phyloP scores from a whole-genome alignment of 2,113 vertebrate genomes.

The Pteropus alecto region DNA sequence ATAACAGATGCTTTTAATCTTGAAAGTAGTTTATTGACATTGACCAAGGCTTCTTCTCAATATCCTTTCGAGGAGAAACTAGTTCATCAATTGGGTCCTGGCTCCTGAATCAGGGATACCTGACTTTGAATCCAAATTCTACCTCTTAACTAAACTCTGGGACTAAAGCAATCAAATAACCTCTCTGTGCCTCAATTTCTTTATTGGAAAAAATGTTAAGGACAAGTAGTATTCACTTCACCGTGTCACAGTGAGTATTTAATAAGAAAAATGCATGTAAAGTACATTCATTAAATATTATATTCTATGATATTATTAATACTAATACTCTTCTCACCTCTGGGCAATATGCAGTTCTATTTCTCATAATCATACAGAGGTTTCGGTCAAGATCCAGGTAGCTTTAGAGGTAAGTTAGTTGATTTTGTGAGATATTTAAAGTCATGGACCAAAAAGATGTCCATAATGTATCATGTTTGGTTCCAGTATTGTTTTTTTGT shows the following conservation, averaged over 20 bases:
- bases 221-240: background rate
- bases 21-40: background rate
- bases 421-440: background rate
- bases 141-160: background rate
- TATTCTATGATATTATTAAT: background rate
- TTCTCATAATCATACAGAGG: background rate
- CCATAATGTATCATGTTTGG: background rate
- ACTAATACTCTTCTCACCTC: background rate
- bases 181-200: background rate
- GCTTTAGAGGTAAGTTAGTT: background rate
- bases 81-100: background rate
- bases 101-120: background rate
- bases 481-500: background rate
- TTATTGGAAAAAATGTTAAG: background rate
- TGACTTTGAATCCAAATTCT: background rate
- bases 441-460: background rate
- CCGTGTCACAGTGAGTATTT: background rate
- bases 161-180: background rate
- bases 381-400: background rate
- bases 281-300: background rate
- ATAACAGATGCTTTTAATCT: background rate
- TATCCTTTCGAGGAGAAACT: background rate
- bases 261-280: background rate
- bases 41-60: background rate
- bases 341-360: background rate